Evolutionary conservation across 2,797 vertebrate genomes (phyloP).

Genomic region (Gobionotothen gibberifrons): DNA sequence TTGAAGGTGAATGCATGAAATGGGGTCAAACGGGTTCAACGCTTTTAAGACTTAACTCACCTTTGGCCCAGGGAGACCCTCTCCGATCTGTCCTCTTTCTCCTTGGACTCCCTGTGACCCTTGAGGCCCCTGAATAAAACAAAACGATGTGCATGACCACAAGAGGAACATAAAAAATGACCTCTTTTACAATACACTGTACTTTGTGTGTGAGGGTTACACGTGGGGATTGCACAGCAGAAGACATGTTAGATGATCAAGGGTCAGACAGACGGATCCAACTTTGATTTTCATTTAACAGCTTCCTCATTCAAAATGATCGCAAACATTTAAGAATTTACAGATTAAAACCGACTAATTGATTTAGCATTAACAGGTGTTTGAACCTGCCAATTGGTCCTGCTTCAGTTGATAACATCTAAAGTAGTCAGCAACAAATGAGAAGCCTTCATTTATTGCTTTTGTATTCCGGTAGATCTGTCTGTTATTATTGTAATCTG

Average conservation of each 20-base stretch:
- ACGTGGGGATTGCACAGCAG: background rate
- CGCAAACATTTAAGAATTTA: too few relatives aligned
- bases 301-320: too few relatives aligned
- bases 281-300: background rate
- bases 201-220: background rate
- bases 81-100: slow-evolving; percentile 88
- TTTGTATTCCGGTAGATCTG: too few relatives aligned
- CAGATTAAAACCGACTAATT: too few relatives aligned
- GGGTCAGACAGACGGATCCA: background rate
- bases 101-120: slow-evolving; percentile 89
- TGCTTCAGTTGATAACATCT: too few relatives aligned
- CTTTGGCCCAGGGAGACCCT: slow-evolving; percentile 91
- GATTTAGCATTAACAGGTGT: too few relatives aligned
- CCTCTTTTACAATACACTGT: background rate
- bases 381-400: too few relatives aligned
- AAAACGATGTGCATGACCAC: slow-evolving; percentile 1
- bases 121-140: slow-evolving; percentile 86
- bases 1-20: slow-evolving; percentile 40
- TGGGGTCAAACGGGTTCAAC: slow-evolving; percentile 33
- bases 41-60: slow-evolving; percentile 73
- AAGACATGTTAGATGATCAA: background rate
- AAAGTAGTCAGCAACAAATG: too few relatives aligned
- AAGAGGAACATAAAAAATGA: background rate
- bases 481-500: too few relatives aligned
- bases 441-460: too few relatives aligned